Evolutionary conservation across 2,888 invertebrate species (phyloP), one percentile per base, ranked within the genome.

Genomic region (Poecilus cupreus): DNA sequence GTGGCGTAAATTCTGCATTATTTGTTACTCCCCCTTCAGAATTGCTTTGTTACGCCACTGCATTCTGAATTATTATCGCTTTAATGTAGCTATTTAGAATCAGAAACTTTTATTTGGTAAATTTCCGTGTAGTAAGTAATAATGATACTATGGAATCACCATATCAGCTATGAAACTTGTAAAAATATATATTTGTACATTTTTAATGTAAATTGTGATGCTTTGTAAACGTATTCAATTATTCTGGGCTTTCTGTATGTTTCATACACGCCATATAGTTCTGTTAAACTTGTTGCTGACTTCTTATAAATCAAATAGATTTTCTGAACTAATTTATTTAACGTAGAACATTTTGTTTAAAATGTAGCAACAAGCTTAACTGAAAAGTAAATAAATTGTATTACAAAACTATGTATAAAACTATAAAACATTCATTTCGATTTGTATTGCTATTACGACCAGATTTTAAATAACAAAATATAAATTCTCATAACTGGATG

Each of bases 121-220:
- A n/a, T 3, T 72, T 72, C 72, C 72, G 72, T 72, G 72, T 72
- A 72, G 72, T 18, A 80, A 80, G 80, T 80, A 80, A 80, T 80
- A 80, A 80, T 72, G 39, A 82, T 77, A 81, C 77, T 80, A 79
- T 82, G 81, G 82, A 82, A 82, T 82, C 79, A 79, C 81, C 82
- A 82, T 82, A 82, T 82, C 82, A 81, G 43, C 72, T 82, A 82
- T 70, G 54, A 80, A 72, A 72, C 13, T 57, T 80, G 80, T 80
- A 80, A 72, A 77, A 70, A 32, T 64, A 43, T 70, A 74, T 75
- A 49, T 75, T 54, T 75, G 75, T 75, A 75, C 43, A 75, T 75
- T 75, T 20, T 72, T 10, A 32, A 78, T 46, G 54, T 80, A 72
- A 51, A 72, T 60, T 54, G 20, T 16, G 16, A 43, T 54, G 32